Percentiles rank a stretch among this genome's conserved stretches.
Conservation (phyloP, 2,888 invertebrate genomes). For the Drosophila mimetica region DNA sequence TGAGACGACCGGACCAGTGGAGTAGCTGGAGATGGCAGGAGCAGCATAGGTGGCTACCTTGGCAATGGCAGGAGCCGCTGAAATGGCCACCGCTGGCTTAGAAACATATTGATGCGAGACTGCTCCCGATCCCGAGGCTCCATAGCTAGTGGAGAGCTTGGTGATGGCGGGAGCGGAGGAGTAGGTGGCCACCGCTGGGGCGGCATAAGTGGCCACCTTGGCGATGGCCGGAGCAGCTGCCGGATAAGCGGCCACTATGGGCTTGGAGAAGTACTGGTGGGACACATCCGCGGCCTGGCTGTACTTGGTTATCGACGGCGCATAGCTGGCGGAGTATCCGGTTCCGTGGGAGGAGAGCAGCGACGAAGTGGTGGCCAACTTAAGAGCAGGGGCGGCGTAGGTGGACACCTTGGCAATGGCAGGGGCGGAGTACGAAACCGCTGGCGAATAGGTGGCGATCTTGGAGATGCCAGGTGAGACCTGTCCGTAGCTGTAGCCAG, state of each 20-base stretch:
- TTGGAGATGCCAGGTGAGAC: constrained; percentile 60
- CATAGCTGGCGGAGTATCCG: constrained; percentile 64
- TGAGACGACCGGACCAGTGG: constrained; percentile 46
- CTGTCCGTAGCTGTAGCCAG: constrained; percentile 64
- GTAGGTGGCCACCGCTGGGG: constrained; percentile 76
- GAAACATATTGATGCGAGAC: constrained; percentile 66
- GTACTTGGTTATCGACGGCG: constrained; percentile 66
- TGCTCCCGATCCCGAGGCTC: constrained; percentile 46
- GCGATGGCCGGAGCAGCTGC: constrained; percentile 54
- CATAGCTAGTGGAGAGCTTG: constrained; percentile 42
- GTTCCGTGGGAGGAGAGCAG: constrained; percentile 55
- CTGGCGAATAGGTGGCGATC: constrained; percentile 78
- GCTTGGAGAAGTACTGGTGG: constrained; percentile 58
- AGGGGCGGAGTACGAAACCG: constrained; percentile 63
- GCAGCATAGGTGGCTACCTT: constrained; percentile 54
- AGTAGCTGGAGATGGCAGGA: constrained; percentile 26
- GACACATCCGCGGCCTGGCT: constrained; percentile 66
- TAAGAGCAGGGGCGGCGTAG: constrained; percentile 48
- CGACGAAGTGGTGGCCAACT: constrained; percentile 56
- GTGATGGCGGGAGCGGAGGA: constrained; percentile 46
- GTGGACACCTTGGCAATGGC: constrained; percentile 64
- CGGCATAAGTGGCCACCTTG: constrained; percentile 42
- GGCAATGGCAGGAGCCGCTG: constrained; percentile 41
- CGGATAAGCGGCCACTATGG: constrained; percentile 60
- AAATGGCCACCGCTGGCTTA: constrained; percentile 61